Evolutionary conservation across 92 coral and sea anemone species (phyloP), one percentile per base, ranked within the genome.

Genomic region (Epizoanthus ramosus): DNA sequence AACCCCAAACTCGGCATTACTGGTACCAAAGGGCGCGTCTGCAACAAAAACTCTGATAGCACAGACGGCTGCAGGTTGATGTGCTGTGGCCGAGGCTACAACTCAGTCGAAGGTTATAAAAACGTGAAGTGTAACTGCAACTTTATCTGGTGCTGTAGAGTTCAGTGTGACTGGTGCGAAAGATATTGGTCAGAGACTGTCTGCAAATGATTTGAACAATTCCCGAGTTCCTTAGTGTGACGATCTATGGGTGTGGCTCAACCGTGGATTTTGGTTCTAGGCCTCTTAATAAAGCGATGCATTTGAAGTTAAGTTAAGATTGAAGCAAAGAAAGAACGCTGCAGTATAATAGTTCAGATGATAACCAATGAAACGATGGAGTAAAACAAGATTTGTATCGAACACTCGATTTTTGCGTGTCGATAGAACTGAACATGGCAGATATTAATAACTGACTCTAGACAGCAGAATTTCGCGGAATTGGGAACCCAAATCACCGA

Each of bases 81-180:
- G 99, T 97, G 99, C 65, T 97, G 99, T 61, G 94, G 95, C 6
- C 95, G 98, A 15, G 89, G 92, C 9, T 70, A 79, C 59, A 69
- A 85, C 84, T 90, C 90, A 1, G 67, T 73, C 9, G 84, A 84
- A 37, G 76, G 90, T 14, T 53, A 80, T 14, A 72, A 52, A 0
- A 86, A 68, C 19, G 95, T 79, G 13, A 94, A 96, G 69, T 96
- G 99, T 68, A 91, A 96, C 88, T 96, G 99, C 81, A 69, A 77
- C 14, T 96, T 96, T 89, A 89, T 96, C 60, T 96, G 99, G 99
- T 94, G 99, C 57, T 94, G 98, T 74, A 75, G 89, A 8, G 92
- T 97, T 16, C 77, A 84, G 57, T 97, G 99, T 58, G 93, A 94
- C 21, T 63, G 28, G 53, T 97, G 99, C 52, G 77, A 88, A 22